Percentiles rank a stretch among this genome's conserved stretches.
Conservation (phyloP, 2,888 invertebrate species). For the Agrilus mali region DNA sequence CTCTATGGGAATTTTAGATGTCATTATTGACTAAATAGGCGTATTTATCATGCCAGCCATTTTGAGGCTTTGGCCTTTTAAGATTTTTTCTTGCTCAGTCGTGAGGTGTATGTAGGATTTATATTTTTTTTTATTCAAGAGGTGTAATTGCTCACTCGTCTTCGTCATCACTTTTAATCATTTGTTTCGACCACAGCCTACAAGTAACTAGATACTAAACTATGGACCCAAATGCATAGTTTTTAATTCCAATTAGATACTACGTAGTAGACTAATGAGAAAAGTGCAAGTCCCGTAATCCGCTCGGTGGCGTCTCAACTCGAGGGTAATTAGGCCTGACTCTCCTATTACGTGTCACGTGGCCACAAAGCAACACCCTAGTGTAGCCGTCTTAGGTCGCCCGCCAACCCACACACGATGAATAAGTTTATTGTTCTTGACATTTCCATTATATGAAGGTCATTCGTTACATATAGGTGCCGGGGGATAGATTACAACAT, state of each 20-base stretch:
- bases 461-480: too few species aligned
- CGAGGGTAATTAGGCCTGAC: slow-evolving; percentile 26
- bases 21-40: too few species aligned
- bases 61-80: too few species aligned
- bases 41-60: too few species aligned
- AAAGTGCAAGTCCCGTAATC: slow-evolving; percentile 16
- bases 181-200: too few species aligned
- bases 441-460: slow-evolving; percentile 9
- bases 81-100: too few species aligned
- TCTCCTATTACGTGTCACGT: slow-evolving; percentile 32
- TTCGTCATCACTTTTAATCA: too few species aligned
- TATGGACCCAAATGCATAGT: not conserved
- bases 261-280: slow-evolving; percentile 3
- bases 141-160: too few species aligned
- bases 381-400: slow-evolving; percentile 1
- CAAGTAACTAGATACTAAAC: slow-evolving; percentile 1
- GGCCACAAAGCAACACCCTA: slow-evolving; percentile 21
- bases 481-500: too few species aligned
- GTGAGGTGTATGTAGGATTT: too few species aligned
- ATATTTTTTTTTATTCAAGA: too few species aligned
- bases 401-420: slow-evolving; percentile 25
- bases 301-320: slow-evolving; percentile 16
- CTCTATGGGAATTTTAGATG: too few species aligned
- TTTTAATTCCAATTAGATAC: not conserved
- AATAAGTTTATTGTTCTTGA: slow-evolving; percentile 27